Percentiles rank a stretch among this genome's conserved stretches.
Evolutionary conservation across 2,888 invertebrate genomes (phyloP).

Genomic region (Lordiphosa fenestrarum): DNA sequence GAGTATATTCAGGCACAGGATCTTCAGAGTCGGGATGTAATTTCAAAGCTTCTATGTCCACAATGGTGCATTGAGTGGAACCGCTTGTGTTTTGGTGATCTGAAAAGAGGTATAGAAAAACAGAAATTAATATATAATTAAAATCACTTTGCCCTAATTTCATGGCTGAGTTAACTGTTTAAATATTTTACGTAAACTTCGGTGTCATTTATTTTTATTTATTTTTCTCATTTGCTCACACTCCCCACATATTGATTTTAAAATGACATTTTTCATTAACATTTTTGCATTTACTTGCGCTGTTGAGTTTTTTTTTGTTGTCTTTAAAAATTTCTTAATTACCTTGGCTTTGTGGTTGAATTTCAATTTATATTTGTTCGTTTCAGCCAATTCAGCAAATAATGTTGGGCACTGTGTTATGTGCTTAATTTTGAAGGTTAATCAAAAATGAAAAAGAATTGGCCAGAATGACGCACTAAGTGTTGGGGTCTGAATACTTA

Average conservation of each 20-base stretch:
- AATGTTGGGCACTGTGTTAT: constrained; percentile 1
- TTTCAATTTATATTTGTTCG: constrained; percentile 21
- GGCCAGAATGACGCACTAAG: neutral
- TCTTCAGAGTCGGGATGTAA: constrained; percentile 80
- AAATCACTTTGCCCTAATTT: neutral
- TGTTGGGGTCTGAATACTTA: too few species aligned
- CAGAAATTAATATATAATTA: constrained; percentile 17
- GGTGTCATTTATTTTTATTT: too few species aligned
- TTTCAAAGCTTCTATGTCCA: constrained; percentile 78
- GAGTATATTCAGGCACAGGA: constrained; percentile 84
- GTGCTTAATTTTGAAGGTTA: constrained; percentile 27
- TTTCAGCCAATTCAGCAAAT: constrained; percentile 4
- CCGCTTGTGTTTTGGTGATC: constrained; percentile 58
- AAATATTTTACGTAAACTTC: too few species aligned
- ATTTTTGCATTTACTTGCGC: constrained; percentile 15
- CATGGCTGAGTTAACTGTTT: too few species aligned
- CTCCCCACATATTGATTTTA: too few species aligned
- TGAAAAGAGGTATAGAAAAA: constrained; percentile 19
- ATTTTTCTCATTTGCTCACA: too few species aligned
- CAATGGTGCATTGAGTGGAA: constrained; percentile 62
- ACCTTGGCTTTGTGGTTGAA: constrained; percentile 28
- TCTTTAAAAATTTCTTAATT: constrained; percentile 15
- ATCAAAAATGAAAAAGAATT: constrained; percentile 1
- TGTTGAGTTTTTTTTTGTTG: constrained; percentile 8
- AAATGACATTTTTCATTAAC: constrained; percentile 22